A percentile compares a stretch with the other conserved stretches of the same genome.
phyloP scores from a whole-genome alignment of 2,113 vertebrate species.

The Pseudolaguvia tuberculata region DNA sequence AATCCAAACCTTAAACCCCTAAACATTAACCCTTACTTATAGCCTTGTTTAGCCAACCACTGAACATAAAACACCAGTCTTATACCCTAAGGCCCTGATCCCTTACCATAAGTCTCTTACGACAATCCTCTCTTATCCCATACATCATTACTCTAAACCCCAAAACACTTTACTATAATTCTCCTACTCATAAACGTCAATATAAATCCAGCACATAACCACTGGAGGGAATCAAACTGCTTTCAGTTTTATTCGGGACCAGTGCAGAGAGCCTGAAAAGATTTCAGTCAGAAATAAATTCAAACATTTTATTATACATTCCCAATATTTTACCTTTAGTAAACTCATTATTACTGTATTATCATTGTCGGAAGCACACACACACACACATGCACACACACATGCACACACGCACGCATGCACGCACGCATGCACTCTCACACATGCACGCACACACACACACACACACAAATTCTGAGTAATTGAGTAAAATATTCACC shows the following conservation, averaged over 20 bases:
- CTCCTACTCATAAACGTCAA: neutral
- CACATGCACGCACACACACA: neutral
- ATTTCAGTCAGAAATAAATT: neutral
- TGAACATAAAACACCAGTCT: neutral
- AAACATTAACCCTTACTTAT: no score
- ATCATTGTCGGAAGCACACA: neutral
- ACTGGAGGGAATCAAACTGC: neutral
- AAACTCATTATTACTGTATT: neutral
- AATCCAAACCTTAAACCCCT: neutral
- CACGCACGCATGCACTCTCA: no score
- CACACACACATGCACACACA: neutral
- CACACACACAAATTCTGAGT: no score
- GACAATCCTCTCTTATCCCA: neutral
- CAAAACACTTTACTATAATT: neutral
- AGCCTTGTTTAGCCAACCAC: no score
- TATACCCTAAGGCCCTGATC: neutral
- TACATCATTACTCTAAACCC: neutral
- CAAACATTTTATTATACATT: neutral
- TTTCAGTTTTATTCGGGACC: neutral
- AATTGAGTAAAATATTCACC: neutral
- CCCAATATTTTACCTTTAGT: neutral
- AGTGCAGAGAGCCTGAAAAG: neutral
- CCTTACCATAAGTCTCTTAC: neutral
- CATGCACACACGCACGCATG: neutral
- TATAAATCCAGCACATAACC: neutral